Percentiles rank a stretch among this genome's conserved stretches.
Evolutionary conservation across 2,888 invertebrate genomes (phyloP).

Genomic region (Polymixis lichenea): DNA sequence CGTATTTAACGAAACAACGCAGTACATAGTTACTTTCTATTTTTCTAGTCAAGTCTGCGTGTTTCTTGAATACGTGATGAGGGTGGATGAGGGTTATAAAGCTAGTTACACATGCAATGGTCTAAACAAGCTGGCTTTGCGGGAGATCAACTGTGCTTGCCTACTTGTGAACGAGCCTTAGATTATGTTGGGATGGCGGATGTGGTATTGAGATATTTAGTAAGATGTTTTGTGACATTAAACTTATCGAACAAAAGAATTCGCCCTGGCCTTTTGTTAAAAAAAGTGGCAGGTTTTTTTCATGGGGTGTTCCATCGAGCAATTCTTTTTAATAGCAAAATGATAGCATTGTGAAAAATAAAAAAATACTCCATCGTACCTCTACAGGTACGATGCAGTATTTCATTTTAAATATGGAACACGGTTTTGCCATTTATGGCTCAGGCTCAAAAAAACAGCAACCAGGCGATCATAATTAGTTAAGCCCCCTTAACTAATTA

Average conservation of each 20-base stretch:
- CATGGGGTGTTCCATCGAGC: neutral
- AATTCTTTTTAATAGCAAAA: neutral
- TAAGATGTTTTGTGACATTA: slow-evolving; percentile 24
- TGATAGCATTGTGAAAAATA: too few species aligned
- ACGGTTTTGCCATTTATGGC: neutral
- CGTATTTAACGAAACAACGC: slow-evolving; percentile 36
- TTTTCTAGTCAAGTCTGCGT: slow-evolving; percentile 40
- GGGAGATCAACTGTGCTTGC: slow-evolving; percentile 73
- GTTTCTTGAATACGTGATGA: slow-evolving; percentile 70
- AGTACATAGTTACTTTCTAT: slow-evolving; percentile 43
- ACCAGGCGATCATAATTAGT: too few species aligned
- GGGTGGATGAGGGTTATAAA: slow-evolving; percentile 66
- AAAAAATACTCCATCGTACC: too few species aligned
- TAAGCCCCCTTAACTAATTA: too few species aligned
- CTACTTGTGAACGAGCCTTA: slow-evolving; percentile 42
- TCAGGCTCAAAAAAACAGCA: too few species aligned
- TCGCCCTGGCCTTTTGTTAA: neutral
- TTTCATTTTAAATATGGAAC: neutral
- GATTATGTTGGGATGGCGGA: slow-evolving; percentile 43
- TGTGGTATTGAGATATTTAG: slow-evolving; percentile 30
- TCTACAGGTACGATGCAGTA: too few species aligned
- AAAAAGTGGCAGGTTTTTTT: neutral
- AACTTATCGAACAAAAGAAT: neutral
- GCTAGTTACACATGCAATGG: slow-evolving; percentile 75
- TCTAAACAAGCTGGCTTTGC: slow-evolving; percentile 74